Conservation (phyloP, 1,140 invertebrate species). For the Cotesia vestalis region DNA sequence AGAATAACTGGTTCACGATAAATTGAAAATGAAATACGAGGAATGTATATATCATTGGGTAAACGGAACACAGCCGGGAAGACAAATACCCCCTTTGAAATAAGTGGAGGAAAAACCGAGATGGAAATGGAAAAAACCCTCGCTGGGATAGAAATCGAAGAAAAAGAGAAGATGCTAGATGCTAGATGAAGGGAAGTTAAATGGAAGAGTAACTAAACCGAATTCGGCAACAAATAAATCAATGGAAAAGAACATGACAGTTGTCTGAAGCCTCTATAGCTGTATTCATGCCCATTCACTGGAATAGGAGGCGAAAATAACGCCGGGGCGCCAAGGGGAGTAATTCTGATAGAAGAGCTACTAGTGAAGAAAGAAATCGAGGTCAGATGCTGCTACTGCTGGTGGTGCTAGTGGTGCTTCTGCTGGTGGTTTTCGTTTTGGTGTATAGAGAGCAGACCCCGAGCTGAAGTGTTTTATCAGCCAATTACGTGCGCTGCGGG, state of each 20-base stretch:
- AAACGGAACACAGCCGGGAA: no score
- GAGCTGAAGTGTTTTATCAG: slow-evolving; percentile 44
- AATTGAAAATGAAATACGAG: no score
- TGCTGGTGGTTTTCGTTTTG: background rate
- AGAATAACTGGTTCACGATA: no score
- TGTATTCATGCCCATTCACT: background rate
- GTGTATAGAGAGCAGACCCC: background rate
- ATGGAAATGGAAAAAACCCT: no score
- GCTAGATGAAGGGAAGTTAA: background rate
- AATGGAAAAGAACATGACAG: slow-evolving; percentile 15
- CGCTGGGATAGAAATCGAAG: background rate
- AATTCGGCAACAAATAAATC: slow-evolving; percentile 11
- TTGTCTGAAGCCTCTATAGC: background rate
- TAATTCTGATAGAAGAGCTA: slow-evolving; percentile 5
- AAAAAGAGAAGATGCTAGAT: background rate
- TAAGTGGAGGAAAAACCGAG: background rate
- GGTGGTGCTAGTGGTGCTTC: no score
- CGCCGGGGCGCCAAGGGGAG: no score
- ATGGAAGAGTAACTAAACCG: slow-evolving; percentile 5
- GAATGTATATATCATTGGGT: no score
- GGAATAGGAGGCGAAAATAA: no score
- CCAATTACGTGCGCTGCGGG: slow-evolving; percentile 42
- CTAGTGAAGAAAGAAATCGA: slow-evolving; percentile 31
- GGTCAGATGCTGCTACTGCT: slow-evolving; percentile 28
- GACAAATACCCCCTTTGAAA: background rate